Evolutionary conservation across 2,113 vertebrate genomes (phyloP).

Genomic region (Meriones unguiculatus): DNA sequence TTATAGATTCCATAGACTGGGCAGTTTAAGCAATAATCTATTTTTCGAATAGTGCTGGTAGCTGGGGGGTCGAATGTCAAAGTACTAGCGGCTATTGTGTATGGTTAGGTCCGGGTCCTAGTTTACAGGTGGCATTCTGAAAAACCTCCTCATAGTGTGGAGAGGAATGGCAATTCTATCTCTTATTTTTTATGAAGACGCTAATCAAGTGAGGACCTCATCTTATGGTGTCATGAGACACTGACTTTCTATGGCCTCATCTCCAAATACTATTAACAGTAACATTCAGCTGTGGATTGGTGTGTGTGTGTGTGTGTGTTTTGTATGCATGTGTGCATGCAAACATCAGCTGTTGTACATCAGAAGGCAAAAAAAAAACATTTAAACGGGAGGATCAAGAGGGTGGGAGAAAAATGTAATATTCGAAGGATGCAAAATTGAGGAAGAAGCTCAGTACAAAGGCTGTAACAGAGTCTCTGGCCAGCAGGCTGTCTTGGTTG

Average conservation of each 20-base stretch:
- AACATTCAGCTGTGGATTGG: not conserved
- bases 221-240: not conserved
- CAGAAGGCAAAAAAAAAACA: not conserved
- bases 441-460: not conserved
- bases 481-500: not conserved
- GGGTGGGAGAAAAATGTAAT: not conserved
- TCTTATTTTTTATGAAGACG: not conserved
- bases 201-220: not conserved
- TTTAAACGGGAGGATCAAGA: not conserved
- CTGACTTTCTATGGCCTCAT: not conserved
- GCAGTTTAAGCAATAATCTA: not conserved
- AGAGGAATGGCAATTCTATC: not conserved
- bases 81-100: not conserved
- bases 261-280: not conserved
- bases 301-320: not conserved
- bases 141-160: not conserved
- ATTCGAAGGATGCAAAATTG: not conserved
- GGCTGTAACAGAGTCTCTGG: too few species aligned
- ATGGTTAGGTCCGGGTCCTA: not conserved
- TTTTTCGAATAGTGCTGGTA: not conserved
- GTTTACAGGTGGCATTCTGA: not conserved
- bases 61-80: not conserved
- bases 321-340: not conserved
- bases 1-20: not conserved
- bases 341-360: not conserved